Evolutionary conservation across 2,113 vertebrate species (phyloP).

Genomic region (Agapornis roseicollis): DNA sequence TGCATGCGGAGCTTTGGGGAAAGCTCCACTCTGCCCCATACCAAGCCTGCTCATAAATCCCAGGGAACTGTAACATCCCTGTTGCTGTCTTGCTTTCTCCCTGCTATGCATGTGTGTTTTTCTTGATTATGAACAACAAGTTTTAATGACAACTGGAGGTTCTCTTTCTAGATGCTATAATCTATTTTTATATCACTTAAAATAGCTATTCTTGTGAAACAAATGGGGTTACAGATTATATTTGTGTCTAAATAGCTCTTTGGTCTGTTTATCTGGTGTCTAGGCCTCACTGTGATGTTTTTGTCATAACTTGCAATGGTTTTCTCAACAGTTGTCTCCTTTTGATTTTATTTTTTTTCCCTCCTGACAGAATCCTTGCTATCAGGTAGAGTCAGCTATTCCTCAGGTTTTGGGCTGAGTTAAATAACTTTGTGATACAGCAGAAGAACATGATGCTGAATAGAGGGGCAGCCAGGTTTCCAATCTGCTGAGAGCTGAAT

Average conservation of each 20-base stretch:
- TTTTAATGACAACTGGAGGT: not conserved
- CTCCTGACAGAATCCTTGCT: not conserved
- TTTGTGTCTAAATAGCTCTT: not conserved
- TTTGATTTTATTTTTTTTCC: not conserved
- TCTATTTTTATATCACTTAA: not conserved
- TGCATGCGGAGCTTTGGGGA: not conserved
- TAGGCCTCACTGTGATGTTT: not conserved
- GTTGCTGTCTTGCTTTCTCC: not conserved
- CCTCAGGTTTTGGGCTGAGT: not conserved
- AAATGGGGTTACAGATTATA: not conserved
- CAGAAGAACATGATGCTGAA: accelerated
- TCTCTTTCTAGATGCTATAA: not conserved
- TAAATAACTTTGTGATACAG: not conserved
- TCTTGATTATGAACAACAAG: not conserved
- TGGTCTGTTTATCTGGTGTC: not conserved
- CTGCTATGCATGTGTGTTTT: accelerated
- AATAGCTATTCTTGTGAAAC: not conserved
- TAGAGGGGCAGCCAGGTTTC: not conserved
- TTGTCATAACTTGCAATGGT: not conserved
- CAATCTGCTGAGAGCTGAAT: not conserved
- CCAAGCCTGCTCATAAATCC: not conserved
- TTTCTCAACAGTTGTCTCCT: not conserved
- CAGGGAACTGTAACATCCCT: accelerated
- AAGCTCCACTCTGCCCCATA: not conserved
- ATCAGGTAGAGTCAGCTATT: not conserved